Evolutionary conservation across 1,140 invertebrate species (phyloP).

Genomic region (Drosophila mojavensis): DNA sequence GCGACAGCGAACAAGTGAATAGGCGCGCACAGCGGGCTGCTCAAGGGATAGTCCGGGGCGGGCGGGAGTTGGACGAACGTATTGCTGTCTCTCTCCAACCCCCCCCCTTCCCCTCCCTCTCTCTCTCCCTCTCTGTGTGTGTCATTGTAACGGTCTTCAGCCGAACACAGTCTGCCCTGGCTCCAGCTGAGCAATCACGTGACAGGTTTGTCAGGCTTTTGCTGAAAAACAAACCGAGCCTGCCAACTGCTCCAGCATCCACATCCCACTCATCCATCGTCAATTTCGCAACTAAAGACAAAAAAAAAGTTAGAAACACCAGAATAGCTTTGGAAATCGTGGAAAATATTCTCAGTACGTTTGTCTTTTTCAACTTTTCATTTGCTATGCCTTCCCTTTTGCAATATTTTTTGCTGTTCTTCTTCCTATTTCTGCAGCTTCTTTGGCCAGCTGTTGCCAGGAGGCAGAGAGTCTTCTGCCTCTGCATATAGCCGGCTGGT

Average conservation of each 20-base stretch:
- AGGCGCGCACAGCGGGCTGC: conserved; percentile 33
- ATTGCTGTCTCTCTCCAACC: too few species aligned
- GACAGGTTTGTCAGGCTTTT: conserved; percentile 76
- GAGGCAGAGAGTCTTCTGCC: background rate
- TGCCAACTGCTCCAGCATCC: conserved; percentile 44
- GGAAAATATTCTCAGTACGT: conserved; percentile 46
- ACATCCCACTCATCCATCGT: background rate
- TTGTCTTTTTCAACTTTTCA: conserved; percentile 28
- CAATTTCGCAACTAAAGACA: background rate
- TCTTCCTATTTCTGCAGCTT: conserved; percentile 21
- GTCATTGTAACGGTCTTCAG: conserved; percentile 54
- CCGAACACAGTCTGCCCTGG: conserved; percentile 24
- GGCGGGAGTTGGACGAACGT: background rate
- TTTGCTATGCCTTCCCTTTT: conserved; percentile 29
- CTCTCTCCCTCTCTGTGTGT: background rate
- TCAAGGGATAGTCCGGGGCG: conserved; percentile 4
- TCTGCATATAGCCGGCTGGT: background rate
- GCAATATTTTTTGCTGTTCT: conserved; percentile 3
- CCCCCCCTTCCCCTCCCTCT: too few species aligned
- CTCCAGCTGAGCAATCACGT: conserved; percentile 74
- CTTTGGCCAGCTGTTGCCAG: conserved; percentile 34
- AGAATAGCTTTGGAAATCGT: conserved; percentile 40
- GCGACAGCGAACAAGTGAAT: conserved; percentile 43
- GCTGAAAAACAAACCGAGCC: conserved; percentile 71
- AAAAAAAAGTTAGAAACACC: background rate